Evolutionary conservation across 2,797 vertebrate species (phyloP).

Genomic region (Lepus oiostolus): DNA sequence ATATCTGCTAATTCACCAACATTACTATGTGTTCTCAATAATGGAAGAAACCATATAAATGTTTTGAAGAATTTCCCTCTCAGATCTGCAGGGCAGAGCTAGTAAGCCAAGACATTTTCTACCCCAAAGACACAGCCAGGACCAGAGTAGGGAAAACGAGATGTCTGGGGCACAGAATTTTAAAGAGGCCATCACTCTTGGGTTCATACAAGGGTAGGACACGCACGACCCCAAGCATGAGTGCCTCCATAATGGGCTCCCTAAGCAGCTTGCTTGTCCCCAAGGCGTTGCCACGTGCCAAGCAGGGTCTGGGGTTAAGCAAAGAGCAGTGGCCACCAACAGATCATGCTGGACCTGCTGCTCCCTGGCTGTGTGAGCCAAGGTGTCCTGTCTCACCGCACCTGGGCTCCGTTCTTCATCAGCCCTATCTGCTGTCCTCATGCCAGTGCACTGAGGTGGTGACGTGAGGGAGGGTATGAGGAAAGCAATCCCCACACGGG

Average conservation of each 20-base stretch:
- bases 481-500: neutral
- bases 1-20: neutral
- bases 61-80: neutral
- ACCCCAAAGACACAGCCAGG: neutral
- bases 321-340: neutral
- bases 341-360: neutral
- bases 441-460: neutral
- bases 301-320: neutral
- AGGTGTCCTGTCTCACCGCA: neutral
- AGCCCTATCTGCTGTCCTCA: neutral
- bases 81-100: neutral
- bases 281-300: neutral
- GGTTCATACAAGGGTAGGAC: neutral
- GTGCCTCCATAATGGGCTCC: too few relatives aligned
- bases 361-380: neutral
- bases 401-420: neutral
- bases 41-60: neutral
- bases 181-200: neutral
- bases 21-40: conserved; percentile 21
- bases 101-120: neutral
- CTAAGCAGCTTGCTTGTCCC: neutral
- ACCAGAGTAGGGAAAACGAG: neutral
- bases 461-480: neutral
- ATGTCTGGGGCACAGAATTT: neutral
- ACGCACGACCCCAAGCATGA: neutral